Percentiles rank a stretch among this genome's conserved stretches.
phyloP scores from a whole-genome alignment of 1,140 invertebrate species.

The Bombus fervidus region DNA sequence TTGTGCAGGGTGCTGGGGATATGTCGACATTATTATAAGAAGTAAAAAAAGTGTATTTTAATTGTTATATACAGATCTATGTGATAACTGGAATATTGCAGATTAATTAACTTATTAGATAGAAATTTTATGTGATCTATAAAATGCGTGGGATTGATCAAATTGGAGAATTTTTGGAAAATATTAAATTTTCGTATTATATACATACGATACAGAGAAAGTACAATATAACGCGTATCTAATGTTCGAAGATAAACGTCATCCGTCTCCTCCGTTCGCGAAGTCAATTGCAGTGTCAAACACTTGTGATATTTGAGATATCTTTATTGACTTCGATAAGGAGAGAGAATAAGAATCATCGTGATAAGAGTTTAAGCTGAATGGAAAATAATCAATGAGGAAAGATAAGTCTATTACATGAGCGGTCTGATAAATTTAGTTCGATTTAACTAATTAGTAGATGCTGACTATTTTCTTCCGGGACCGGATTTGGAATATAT shows the following conservation, averaged over 20 bases:
- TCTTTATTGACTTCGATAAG: neutral
- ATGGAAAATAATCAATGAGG: neutral
- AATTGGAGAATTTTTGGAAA: neutral
- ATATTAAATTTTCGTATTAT: neutral
- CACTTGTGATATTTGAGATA: neutral
- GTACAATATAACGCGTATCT: neutral
- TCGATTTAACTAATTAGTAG: neutral
- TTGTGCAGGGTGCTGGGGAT: conserved; percentile 6
- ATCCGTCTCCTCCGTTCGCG: neutral
- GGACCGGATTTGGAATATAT: neutral
- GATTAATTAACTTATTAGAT: neutral
- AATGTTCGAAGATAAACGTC: conserved; percentile 9
- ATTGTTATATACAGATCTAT: neutral
- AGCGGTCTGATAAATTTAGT: neutral
- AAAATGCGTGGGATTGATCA: neutral
- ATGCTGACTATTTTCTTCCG: conserved; percentile 5
- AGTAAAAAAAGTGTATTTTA: neutral
- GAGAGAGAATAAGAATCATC: neutral
- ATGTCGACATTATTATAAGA: neutral
- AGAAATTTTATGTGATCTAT: too few species aligned
- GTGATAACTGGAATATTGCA: neutral
- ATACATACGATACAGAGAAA: neutral
- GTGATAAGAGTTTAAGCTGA: neutral
- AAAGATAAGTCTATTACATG: neutral
- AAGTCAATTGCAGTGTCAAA: neutral